These are phyloP conservation scores for Bradypodion pumilum DNA, from an alignment of 2,797 vertebrate species.

Conservation along the genomic window DNA sequence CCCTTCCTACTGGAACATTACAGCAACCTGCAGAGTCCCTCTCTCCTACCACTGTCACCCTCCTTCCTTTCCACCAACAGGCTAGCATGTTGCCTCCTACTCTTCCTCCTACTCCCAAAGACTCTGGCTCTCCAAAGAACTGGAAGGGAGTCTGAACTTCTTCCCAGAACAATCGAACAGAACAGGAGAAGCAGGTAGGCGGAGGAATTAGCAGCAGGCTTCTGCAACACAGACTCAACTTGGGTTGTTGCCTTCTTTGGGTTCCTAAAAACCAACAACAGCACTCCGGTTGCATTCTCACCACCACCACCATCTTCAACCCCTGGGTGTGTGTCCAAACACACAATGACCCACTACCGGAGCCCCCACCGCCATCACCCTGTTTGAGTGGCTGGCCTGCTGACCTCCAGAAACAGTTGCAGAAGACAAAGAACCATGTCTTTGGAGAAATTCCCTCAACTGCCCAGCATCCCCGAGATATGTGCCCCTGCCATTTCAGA, in stretches of 20 bases:
- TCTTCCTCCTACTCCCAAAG: background rate
- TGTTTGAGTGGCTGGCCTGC: background rate
- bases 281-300: background rate
- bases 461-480: conserved; percentile 57
- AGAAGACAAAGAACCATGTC: conserved; percentile 42
- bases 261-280: background rate
- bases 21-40: background rate
- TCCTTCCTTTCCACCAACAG: background rate
- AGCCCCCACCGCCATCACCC: background rate
- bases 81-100: background rate
- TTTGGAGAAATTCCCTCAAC: background rate
- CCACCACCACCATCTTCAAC: too few relatives aligned
- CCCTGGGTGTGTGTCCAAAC: background rate
- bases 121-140: background rate
- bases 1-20: background rate
- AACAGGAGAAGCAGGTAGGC: background rate
- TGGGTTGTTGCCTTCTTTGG: background rate
- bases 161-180: too few relatives aligned
- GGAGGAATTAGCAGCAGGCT: too few relatives aligned
- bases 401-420: background rate
- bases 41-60: background rate
- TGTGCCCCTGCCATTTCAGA: conserved; percentile 33
- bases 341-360: background rate
- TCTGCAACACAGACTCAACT: background rate
- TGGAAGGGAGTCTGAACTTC: background rate